These are phyloP conservation scores for Pteronotus mesoamericanus DNA, from an alignment of 2,797 vertebrate genomes.

Conservation along the genomic window DNA sequence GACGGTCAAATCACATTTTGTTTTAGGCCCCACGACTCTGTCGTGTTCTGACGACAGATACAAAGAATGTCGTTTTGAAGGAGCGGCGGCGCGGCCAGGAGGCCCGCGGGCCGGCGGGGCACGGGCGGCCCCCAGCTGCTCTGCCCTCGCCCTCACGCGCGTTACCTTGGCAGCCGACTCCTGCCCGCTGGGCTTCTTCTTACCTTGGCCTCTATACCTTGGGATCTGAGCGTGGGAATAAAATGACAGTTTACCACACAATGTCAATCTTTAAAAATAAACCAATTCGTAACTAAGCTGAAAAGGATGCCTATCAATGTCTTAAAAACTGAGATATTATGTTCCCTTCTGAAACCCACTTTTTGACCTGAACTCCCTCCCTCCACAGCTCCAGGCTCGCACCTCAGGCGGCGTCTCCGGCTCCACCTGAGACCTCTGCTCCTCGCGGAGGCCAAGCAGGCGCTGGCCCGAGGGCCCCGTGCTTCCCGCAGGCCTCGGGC, in stretches of 20 bases:
- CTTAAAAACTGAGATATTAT: not conserved
- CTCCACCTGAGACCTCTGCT: too few relatives aligned
- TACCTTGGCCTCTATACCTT: slow-evolving; percentile 85
- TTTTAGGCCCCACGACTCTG: not conserved
- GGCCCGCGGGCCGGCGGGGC: not conserved
- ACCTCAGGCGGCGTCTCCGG: too few relatives aligned
- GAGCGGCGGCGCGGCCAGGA: not conserved
- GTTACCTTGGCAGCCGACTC: slow-evolving; percentile 76
- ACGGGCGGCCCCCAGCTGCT: not conserved
- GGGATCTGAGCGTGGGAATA: slow-evolving; percentile 87
- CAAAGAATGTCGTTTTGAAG: not conserved
- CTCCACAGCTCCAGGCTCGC: too few relatives aligned
- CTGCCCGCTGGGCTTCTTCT: slow-evolving; percentile 76
- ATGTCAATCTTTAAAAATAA: slow-evolving; percentile 16
- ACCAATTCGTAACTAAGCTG: slow-evolving; percentile 34
- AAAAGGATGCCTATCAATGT: not conserved
- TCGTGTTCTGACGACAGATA: not conserved
- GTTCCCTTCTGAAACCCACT: not conserved
- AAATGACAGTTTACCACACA: slow-evolving; percentile 72
- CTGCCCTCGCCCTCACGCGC: slow-evolving; percentile 15
- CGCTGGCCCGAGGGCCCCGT: too few relatives aligned
- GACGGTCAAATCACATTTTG: too few relatives aligned
- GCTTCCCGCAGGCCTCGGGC: too few relatives aligned
- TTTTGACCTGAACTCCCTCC: not conserved
- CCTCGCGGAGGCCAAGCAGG: too few relatives aligned